These are phyloP conservation scores for Porites lobata DNA, from an alignment of 92 coral and sea anemone genomes.

Conservation along the genomic window DNA sequence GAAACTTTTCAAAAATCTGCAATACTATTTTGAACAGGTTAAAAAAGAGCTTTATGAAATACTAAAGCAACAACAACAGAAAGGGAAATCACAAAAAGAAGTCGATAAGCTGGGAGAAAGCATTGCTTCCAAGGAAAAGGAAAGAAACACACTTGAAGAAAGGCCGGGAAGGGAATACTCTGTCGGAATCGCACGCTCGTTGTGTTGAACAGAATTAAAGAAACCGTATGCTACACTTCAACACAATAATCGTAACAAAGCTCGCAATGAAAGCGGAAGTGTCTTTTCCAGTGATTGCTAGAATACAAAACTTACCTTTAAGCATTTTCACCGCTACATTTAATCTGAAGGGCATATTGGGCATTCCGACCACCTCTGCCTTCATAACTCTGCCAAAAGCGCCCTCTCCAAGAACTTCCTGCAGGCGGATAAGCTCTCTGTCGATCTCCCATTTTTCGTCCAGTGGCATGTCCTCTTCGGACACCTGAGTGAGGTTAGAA, in stretches of 20 bases:
- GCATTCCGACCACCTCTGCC: slow-evolving; percentile 88
- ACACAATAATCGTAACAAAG: not conserved
- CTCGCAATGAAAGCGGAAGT: not conserved
- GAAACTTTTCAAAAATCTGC: no score
- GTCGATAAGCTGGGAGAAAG: no score
- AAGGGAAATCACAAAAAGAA: no score
- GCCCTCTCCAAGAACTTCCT: slow-evolving; percentile 94
- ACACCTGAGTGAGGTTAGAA: slow-evolving; percentile 91
- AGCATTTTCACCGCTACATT: slow-evolving; percentile 96
- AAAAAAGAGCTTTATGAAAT: no score
- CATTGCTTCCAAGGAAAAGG: no score
- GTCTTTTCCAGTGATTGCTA: not conserved
- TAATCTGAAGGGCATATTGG: slow-evolving; percentile 61
- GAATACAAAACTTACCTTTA: slow-evolving; percentile 75
- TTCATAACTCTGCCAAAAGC: slow-evolving; percentile 97
- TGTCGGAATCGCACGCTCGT: not conserved
- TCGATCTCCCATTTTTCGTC: slow-evolving; percentile 97
- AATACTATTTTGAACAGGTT: no score
- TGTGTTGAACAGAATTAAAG: not conserved
- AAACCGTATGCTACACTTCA: not conserved
- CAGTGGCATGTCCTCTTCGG: slow-evolving; percentile 82
- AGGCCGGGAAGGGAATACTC: no score
- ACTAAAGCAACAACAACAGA: no score
- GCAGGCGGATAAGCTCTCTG: slow-evolving; percentile 77
- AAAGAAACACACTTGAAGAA: no score